Base-by-base conservation (phyloP, 2,888 invertebrate species). In the Caenorhabditis wallacei region DNA sequence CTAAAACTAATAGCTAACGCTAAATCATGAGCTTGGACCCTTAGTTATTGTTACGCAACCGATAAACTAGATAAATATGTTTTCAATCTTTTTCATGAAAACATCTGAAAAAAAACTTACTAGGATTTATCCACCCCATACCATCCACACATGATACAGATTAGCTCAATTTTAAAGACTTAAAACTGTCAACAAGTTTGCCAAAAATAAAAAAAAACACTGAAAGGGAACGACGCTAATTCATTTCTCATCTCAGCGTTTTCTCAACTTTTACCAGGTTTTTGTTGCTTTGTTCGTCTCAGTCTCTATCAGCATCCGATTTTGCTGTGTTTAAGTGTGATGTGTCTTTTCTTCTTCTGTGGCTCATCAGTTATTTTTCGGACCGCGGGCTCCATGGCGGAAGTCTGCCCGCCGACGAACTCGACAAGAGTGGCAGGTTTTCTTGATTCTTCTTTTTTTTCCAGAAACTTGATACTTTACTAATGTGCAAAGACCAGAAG, bases 381-480 rank as follows among this genome's bases (percentile, higher is more conserved):
- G 57, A 53, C 53, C 30, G 53, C 51, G 40, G 3, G 59, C 61
- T 57, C 78, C 61, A 24, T 53, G 61, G 30, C 57, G 68, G 51
- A 66, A 37, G 66, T 66, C 53, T 66, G 63, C 37, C 53, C 35
- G 68, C 53, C 48, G 40, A 37, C 74, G 74, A 74, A 74, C 74
- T 59, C 75, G 75, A 69, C 53, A 78, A 48, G 69, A 78, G 78
- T 78, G 78, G 78, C 78, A 78, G 78, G 78, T 78, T 70, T 69
- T 78, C 66, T 35, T 63, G 54, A 56, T 69, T 78, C 30, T 30
- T 30, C 30, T 30, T 51, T 68, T 66, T 59, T 57, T 59, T 37
- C 11, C 30, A 59, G 78, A 78, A 78, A 78, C 69, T 78, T 46
- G 78, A 78, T 78, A 78, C 78, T 69, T 70, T 78, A 78, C 78